These are phyloP conservation scores for Antheraea pernyi DNA, from an alignment of 1,140 invertebrate genomes.

Conservation along the genomic window DNA sequence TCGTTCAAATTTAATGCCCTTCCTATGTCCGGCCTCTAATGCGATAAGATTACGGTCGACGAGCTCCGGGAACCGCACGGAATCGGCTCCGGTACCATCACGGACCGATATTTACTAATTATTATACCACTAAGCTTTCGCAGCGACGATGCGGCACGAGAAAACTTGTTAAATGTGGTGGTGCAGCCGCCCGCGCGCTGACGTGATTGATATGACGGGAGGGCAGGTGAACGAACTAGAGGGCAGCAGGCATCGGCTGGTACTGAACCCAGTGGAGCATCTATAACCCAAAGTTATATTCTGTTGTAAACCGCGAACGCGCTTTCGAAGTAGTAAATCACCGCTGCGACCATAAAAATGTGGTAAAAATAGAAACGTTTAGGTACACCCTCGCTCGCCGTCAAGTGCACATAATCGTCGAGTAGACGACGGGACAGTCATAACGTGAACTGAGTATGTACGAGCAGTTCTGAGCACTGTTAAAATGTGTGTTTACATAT, in stretches of 20 bases:
- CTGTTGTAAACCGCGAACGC: conserved; percentile 57
- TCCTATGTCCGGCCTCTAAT: conserved; percentile 77
- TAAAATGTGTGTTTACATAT: conserved; percentile 8
- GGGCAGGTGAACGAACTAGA: conserved; percentile 49
- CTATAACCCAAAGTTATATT: conserved; percentile 55
- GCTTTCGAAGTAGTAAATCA: conserved; percentile 57
- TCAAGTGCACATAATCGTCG: conserved; percentile 1
- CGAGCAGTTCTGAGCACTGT: not conserved
- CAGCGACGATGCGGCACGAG: conserved; percentile 9
- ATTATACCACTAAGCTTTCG: conserved; percentile 3
- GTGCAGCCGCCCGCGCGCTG: conserved; percentile 18
- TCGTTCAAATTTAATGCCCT: conserved; percentile 77
- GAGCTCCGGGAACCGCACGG: conserved; percentile 37
- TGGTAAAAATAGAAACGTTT: conserved; percentile 49
- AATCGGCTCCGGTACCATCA: conserved; percentile 19
- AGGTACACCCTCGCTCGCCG: not conserved
- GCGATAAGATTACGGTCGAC: conserved; percentile 69
- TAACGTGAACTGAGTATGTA: not conserved
- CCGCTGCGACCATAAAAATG: conserved; percentile 41
- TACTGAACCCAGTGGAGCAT: conserved; percentile 52
- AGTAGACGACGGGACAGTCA: not conserved
- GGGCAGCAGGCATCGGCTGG: conserved; percentile 42
- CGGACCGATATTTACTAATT: not conserved
- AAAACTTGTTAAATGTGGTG: conserved; percentile 25
- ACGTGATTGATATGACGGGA: conserved; percentile 47